Evolutionary conservation across 2,888 invertebrate species (phyloP).

Genomic region (Malacosoma neustria): DNA sequence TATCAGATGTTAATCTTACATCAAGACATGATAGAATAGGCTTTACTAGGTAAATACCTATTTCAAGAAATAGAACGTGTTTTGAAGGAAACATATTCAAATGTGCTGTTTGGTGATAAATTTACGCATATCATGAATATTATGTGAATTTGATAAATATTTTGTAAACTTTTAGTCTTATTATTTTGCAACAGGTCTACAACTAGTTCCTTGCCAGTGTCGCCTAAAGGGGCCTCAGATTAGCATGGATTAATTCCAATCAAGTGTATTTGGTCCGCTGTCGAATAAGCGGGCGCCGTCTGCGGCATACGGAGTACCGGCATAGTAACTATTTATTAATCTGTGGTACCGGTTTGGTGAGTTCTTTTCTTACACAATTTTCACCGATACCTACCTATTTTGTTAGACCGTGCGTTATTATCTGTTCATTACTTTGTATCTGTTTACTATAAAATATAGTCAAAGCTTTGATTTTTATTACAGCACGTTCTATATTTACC

Average conservation of each 20-base stretch:
- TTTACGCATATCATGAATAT: not conserved
- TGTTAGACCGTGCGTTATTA: not conserved
- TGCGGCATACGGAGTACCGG: conserved; percentile 10
- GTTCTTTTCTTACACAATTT: conserved; percentile 1
- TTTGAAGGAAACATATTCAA: not conserved
- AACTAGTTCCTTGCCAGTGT: conserved; percentile 32
- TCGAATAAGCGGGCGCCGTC: conserved; percentile 20
- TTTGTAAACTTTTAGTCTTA: conserved; percentile 24
- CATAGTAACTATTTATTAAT: no score
- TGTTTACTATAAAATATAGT: no score
- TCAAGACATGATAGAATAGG: no score
- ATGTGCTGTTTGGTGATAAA: not conserved
- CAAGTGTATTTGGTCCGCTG: conserved; percentile 36
- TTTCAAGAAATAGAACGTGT: not conserved
- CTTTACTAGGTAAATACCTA: no score
- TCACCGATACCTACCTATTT: conserved; percentile 2
- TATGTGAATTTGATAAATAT: conserved; percentile 7
- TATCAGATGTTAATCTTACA: no score
- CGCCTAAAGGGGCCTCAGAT: conserved; percentile 51
- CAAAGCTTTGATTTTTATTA: no score
- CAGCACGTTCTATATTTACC: no score
- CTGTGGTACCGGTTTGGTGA: conserved; percentile 9
- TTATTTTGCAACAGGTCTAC: conserved; percentile 24
- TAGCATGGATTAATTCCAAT: conserved; percentile 54
- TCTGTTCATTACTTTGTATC: no score